phyloP scores from a whole-genome alignment of 2,797 vertebrate genomes.

The Sylvia borin region DNA sequence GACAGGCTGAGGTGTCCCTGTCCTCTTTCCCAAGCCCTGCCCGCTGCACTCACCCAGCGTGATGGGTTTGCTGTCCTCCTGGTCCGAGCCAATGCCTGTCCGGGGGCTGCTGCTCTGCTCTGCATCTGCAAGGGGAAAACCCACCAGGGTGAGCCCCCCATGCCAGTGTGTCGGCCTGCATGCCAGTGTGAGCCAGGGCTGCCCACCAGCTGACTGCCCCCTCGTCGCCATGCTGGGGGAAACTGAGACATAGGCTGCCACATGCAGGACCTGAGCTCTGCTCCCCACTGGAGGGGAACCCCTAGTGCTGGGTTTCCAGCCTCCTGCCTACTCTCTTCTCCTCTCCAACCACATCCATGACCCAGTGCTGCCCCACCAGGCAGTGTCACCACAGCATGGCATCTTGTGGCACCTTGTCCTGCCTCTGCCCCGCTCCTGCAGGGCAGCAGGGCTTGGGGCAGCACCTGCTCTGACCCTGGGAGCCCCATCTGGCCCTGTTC shows the following conservation, averaged over 20 bases:
- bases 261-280: accelerated
- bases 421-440: not conserved
- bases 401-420: not conserved
- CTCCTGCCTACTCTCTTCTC: not conserved
- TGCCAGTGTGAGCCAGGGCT: accelerated
- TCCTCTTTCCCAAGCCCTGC: not conserved
- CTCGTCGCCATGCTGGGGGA: accelerated
- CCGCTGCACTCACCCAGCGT: conserved; percentile 82
- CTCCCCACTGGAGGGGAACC: not conserved
- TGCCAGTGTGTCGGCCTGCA: not conserved
- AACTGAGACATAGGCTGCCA: not conserved
- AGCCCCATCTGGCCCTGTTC: accelerated
- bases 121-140: conserved; percentile 79
- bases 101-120: conserved; percentile 91
- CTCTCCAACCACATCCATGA: accelerated
- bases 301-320: not conserved
- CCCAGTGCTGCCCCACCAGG: not conserved
- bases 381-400: accelerated
- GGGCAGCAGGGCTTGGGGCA: not conserved
- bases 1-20: not conserved
- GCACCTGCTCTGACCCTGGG: not conserved
- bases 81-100: conserved; percentile 88
- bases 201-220: too few relatives aligned
- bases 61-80: conserved; percentile 92
- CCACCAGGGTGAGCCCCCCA: accelerated